These are phyloP conservation scores for Muscicapa adusta DNA, from an alignment of 2,113 vertebrate species.

Conservation along the genomic window DNA sequence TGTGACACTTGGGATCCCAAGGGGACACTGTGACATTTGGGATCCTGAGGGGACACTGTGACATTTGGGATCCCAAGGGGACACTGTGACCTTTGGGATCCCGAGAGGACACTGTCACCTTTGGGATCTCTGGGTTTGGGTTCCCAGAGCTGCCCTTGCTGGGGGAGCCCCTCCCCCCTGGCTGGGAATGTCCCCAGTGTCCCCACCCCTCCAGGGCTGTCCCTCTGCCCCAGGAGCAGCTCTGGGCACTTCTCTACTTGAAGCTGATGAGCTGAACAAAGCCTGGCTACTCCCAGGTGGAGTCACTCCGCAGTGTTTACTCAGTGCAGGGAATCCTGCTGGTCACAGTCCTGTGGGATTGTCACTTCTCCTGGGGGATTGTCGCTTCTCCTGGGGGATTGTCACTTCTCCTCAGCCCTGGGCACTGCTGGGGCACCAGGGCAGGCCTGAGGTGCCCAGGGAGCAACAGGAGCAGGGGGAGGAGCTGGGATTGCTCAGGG, in stretches of 20 bases:
- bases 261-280: neutral
- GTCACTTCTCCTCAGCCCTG: neutral
- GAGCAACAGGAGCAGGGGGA: neutral
- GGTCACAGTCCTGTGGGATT: neutral
- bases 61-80: neutral
- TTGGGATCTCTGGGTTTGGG: neutral
- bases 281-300: neutral
- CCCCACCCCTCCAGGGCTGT: neutral
- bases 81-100: too few relatives aligned
- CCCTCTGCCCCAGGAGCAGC: neutral
- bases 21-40: neutral
- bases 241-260: neutral
- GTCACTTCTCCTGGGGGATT: rapidly evolving
- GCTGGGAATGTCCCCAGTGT: neutral
- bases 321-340: neutral
- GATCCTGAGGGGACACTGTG: neutral
- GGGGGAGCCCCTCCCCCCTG: neutral
- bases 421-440: neutral
- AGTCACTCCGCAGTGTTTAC: neutral
- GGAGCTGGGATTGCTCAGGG: neutral
- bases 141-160: neutral
- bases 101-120: too few relatives aligned
- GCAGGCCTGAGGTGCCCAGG: neutral
- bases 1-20: neutral
- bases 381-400: neutral